These are phyloP conservation scores for Eupithecia subumbrata DNA, from an alignment of 2,888 invertebrate genomes.

Conservation along the genomic window DNA sequence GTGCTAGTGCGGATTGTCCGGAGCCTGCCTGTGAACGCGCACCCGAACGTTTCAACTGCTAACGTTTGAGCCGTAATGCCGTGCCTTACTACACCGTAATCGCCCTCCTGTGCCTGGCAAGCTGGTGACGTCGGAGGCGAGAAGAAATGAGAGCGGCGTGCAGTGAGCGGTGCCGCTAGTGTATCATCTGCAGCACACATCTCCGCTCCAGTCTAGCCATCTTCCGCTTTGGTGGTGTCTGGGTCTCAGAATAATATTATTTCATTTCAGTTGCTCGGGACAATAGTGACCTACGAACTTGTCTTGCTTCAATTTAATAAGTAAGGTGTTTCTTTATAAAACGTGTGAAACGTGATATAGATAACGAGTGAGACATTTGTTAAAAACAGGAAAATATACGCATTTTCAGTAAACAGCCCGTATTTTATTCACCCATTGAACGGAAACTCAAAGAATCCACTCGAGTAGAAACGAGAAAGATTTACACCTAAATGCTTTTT, in stretches of 20 bases:
- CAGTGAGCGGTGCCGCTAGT: too few species aligned
- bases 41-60: too few species aligned
- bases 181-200: too few species aligned
- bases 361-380: neutral
- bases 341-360: neutral
- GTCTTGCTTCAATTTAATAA: conserved; percentile 76
- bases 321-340: conserved; percentile 24
- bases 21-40: too few species aligned
- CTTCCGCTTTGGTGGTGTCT: too few species aligned
- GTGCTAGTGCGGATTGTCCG: too few species aligned
- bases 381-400: neutral
- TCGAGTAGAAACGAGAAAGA: conserved; percentile 3
- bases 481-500: conserved; percentile 3
- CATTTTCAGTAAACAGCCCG: neutral
- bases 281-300: conserved; percentile 85
- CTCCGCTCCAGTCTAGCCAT: too few species aligned
- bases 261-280: conserved; percentile 81
- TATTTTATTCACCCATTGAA: conserved; percentile 11
- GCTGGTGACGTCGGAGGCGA: too few species aligned
- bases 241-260: conserved; percentile 13
- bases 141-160: too few species aligned
- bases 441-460: conserved; percentile 6
- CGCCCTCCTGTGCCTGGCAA: too few species aligned
- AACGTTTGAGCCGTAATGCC: too few species aligned
- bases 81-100: too few species aligned